Evolutionary conservation across 1,140 invertebrate species (phyloP).

Genomic region (Nilaparvata lugens): DNA sequence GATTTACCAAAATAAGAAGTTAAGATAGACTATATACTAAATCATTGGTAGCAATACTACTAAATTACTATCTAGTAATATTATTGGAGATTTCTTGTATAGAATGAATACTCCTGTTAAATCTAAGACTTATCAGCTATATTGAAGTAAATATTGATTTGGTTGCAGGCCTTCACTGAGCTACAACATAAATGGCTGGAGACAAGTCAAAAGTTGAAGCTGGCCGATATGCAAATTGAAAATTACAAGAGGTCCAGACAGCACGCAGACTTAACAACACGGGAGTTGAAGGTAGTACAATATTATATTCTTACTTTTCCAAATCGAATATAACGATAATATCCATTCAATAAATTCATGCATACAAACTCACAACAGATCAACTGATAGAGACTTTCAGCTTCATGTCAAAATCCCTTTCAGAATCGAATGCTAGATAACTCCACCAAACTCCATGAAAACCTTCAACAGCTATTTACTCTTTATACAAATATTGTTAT

Average conservation of each 20-base stretch:
- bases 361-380: neutral
- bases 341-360: neutral
- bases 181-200: constrained; percentile 75
- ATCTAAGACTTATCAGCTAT: too few species aligned
- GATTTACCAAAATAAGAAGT: too few species aligned
- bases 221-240: constrained; percentile 71
- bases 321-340: neutral
- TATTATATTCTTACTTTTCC: neutral
- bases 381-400: neutral
- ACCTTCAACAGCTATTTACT: too few species aligned
- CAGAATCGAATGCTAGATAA: too few species aligned
- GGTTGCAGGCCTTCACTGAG: constrained; percentile 67
- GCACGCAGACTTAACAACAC: constrained; percentile 59
- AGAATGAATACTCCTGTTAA: too few species aligned
- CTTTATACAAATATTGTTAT: too few species aligned
- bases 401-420: constrained; percentile 6
- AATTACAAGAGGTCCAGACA: constrained; percentile 55
- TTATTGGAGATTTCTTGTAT: too few species aligned
- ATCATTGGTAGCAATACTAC: too few species aligned
- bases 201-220: constrained; percentile 66
- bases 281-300: constrained; percentile 43
- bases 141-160: too few species aligned
- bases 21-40: too few species aligned
- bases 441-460: too few species aligned
- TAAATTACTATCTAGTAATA: too few species aligned